Percentiles rank a stretch among this genome's conserved stretches.
Evolutionary conservation across 2,797 vertebrate genomes (phyloP).

Genomic region (Megaceryle alcyon): DNA sequence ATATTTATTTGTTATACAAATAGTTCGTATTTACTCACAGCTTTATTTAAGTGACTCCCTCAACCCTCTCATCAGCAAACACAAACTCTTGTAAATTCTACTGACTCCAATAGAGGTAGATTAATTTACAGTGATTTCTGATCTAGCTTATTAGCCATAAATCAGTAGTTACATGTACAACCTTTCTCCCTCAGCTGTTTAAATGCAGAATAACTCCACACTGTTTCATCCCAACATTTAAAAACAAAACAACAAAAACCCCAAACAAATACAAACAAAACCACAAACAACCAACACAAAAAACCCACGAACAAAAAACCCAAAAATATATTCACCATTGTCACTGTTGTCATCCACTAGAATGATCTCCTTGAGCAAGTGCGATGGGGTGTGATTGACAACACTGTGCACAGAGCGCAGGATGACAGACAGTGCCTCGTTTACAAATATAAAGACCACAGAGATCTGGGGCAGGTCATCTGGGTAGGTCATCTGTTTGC

Average conservation of each 20-base stretch:
- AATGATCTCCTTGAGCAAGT: constrained; percentile 95
- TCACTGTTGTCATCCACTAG: constrained; percentile 98
- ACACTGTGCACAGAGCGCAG: constrained; percentile 96
- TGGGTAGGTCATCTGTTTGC: constrained; percentile 86
- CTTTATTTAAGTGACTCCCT: not conserved
- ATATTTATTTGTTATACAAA: not conserved
- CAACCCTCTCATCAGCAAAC: not conserved
- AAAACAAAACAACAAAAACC: not conserved
- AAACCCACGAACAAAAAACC: too few relatives aligned
- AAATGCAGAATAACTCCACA: not conserved
- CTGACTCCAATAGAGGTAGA: not conserved
- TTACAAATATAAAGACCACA: constrained; percentile 98
- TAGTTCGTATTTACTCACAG: not conserved
- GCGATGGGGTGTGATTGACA: constrained; percentile 94
- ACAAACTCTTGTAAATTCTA: not conserved
- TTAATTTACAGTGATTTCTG: not conserved
- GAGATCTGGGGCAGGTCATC: constrained; percentile 93
- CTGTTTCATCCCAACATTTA: not conserved
- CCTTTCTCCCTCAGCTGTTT: not conserved
- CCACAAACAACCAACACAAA: too few relatives aligned
- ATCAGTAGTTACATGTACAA: not conserved
- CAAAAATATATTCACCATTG: constrained; percentile 80
- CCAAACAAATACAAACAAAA: not conserved
- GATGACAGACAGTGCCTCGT: constrained; percentile 95
- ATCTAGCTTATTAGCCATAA: not conserved